Conservation (phyloP, 2,797 vertebrate species). For the Girardinus metallicus region DNA sequence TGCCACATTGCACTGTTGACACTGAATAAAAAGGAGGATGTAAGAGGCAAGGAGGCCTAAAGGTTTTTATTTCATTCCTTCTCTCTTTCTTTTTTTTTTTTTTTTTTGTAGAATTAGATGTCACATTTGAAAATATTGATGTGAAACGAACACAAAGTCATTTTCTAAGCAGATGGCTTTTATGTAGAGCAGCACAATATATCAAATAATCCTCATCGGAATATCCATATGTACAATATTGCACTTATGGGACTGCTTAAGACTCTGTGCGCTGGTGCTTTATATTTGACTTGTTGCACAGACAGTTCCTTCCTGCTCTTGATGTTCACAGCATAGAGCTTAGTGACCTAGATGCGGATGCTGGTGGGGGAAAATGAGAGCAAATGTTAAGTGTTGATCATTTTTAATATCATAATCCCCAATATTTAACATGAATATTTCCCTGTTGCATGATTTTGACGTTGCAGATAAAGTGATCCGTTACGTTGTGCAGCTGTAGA, state of each 20-base stretch:
- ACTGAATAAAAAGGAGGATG: slow-evolving; percentile 58
- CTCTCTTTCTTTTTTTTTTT: slow-evolving; percentile 10
- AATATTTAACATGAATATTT: not conserved
- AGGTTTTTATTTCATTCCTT: slow-evolving; percentile 14
- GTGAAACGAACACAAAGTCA: not conserved
- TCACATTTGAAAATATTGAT: not conserved
- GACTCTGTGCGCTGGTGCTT: not conserved
- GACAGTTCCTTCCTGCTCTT: not conserved
- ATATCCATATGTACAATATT: not conserved
- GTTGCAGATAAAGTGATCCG: not conserved
- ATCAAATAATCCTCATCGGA: not conserved
- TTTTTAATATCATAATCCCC: not conserved
- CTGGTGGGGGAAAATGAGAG: not conserved
- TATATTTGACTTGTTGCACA: not conserved
- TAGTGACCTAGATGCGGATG: not conserved
- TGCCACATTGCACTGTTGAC: slow-evolving; percentile 76
- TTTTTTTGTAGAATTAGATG: not conserved
- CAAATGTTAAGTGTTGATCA: not conserved
- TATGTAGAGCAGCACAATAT: not conserved
- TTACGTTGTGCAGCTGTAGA: not conserved
- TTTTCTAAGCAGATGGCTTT: not conserved
- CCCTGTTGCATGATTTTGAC: not conserved
- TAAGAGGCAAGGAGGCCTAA: slow-evolving; percentile 34
- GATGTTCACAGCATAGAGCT: not conserved
- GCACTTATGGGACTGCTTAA: not conserved